phyloP scores from a whole-genome alignment of 2,888 invertebrate genomes.

The Nowickia ferox region DNA sequence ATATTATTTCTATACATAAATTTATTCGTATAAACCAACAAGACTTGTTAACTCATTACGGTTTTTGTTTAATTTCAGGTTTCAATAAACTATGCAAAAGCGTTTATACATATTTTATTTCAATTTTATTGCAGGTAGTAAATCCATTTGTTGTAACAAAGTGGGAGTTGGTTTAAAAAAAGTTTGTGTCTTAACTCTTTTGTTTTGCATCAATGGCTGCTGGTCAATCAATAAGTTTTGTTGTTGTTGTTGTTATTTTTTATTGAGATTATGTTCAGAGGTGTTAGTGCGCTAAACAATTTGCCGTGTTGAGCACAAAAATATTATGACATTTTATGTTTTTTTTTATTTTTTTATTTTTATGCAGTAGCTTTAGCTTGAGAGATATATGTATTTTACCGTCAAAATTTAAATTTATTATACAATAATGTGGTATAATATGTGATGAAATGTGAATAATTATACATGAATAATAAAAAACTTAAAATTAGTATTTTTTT shows the following conservation, averaged over 20 bases:
- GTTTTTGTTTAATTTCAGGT: constrained; percentile 28
- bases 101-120: constrained; percentile 13
- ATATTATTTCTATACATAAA: constrained; percentile 9
- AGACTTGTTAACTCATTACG: not conserved
- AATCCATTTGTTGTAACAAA: constrained; percentile 58
- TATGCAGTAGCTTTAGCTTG: not conserved
- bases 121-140: constrained; percentile 32
- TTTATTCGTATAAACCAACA: constrained; percentile 2
- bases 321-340: constrained; percentile 26
- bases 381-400: not conserved
- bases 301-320: constrained; percentile 12
- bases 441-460: no score
- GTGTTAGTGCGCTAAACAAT: constrained; percentile 57
- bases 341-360: not conserved
- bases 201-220: constrained; percentile 53
- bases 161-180: constrained; percentile 65
- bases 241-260: not conserved
- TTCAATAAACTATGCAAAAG: constrained; percentile 28
- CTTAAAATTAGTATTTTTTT: no score
- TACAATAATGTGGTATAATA: not conserved
- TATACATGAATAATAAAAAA: no score
- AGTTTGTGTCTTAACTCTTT: constrained; percentile 69
- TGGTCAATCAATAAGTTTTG: constrained; percentile 29
- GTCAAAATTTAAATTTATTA: not conserved
- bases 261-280: constrained; percentile 7